Percentiles rank a stretch among this genome's conserved stretches.
Evolutionary conservation across 1,140 invertebrate species (phyloP).

Genomic region (Drosophila nikananu): DNA sequence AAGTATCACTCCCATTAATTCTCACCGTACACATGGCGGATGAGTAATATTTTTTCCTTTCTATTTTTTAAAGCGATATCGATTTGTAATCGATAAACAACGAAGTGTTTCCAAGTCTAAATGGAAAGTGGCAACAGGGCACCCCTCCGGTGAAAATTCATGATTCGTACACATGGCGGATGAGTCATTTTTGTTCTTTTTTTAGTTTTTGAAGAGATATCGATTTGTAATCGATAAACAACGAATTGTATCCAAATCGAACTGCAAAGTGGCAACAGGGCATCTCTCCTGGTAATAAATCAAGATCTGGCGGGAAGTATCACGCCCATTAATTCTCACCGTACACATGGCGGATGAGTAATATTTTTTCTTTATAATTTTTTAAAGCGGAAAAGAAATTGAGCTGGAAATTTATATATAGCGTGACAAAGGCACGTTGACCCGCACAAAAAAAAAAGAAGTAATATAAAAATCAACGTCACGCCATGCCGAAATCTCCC

Average conservation of each 20-base stretch:
- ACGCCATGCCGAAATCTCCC: conserved; percentile 7
- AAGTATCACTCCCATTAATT: background rate
- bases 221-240: too few relatives aligned
- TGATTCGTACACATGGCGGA: too few relatives aligned
- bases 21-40: background rate
- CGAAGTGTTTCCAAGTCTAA: too few relatives aligned
- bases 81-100: too few relatives aligned
- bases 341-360: background rate
- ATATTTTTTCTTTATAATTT: background rate
- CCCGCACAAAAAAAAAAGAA: background rate
- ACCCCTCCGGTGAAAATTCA: too few relatives aligned
- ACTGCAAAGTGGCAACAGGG: too few relatives aligned
- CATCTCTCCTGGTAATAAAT: background rate
- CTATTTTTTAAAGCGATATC: background rate
- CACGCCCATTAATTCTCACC: background rate
- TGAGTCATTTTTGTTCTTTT: too few relatives aligned
- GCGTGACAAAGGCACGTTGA: conserved; percentile 25
- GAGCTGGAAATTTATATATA: background rate
- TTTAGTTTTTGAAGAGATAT: too few relatives aligned
- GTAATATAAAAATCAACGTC: conserved; percentile 2
- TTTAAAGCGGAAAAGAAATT: conserved; percentile 2
- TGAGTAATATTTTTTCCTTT: background rate
- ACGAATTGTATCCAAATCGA: too few relatives aligned
- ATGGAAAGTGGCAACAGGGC: too few relatives aligned
- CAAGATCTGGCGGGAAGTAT: background rate